Percentiles rank a stretch among this genome's conserved stretches.
Evolutionary conservation across 2,888 invertebrate genomes (phyloP).

Genomic region (Ashinkailepas kermadecensis): DNA sequence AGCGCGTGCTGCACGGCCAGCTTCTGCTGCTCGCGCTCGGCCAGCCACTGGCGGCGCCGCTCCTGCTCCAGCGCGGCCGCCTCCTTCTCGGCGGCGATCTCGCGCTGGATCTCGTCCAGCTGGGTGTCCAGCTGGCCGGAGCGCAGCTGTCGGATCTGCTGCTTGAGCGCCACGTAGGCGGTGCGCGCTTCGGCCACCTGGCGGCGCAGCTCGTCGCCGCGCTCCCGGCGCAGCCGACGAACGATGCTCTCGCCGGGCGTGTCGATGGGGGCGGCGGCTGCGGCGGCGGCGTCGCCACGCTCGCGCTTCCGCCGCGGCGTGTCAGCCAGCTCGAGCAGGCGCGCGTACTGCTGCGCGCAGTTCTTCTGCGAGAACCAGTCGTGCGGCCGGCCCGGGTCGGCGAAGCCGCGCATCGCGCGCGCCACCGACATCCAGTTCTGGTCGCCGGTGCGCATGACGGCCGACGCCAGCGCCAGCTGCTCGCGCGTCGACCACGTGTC

Average conservation of each 20-base stretch:
- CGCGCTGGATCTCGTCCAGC: conserved; percentile 62
- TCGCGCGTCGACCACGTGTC: conserved; percentile 82
- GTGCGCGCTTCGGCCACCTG: conserved; percentile 62
- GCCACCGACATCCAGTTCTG: conserved; percentile 57
- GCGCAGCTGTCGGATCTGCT: conserved; percentile 52
- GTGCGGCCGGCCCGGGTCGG: conserved; percentile 60
- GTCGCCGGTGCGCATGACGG: conserved; percentile 74
- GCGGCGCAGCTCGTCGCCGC: conserved; percentile 66
- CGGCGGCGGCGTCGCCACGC: conserved; percentile 45
- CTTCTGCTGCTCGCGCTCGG: conserved; percentile 13
- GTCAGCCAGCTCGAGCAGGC: conserved; percentile 69
- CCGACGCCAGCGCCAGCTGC: conserved; percentile 74
- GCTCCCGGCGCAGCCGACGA: conserved; percentile 45
- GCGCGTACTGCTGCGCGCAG: conserved; percentile 82
- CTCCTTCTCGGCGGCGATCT: conserved; percentile 59
- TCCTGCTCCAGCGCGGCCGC: conserved; percentile 61
- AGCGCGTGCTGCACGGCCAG: conserved; percentile 18
- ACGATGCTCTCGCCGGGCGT: conserved; percentile 69
- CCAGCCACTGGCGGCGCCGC: conserved; percentile 48
- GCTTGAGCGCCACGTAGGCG: conserved; percentile 63
- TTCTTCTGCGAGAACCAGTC: conserved; percentile 88
- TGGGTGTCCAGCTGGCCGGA: conserved; percentile 61
- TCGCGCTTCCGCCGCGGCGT: conserved; percentile 70
- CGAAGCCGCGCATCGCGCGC: conserved; percentile 1
- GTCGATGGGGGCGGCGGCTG: conserved; percentile 42